These are phyloP conservation scores for Trichonephila inaurata DNA, from an alignment of 1,140 invertebrate genomes.

Conservation along the genomic window DNA sequence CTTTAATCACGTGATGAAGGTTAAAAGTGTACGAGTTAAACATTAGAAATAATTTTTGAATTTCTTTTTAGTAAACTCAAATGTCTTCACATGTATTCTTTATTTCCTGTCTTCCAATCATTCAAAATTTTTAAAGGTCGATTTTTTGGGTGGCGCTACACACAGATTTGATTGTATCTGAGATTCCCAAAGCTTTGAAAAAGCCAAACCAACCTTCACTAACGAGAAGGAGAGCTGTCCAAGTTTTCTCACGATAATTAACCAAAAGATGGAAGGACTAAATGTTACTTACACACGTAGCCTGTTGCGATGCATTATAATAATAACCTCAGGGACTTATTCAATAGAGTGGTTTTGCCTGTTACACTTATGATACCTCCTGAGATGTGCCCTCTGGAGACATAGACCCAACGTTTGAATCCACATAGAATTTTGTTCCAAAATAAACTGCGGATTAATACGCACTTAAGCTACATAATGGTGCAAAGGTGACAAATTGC, in stretches of 20 bases:
- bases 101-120: no score
- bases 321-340: conserved; percentile 73
- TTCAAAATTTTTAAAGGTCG: neutral
- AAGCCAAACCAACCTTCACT: neutral
- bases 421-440: conserved; percentile 63
- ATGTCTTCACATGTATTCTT: no score
- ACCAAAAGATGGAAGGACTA: conserved; percentile 4
- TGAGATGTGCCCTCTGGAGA: conserved; percentile 44
- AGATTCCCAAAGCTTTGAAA: neutral
- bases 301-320: conserved; percentile 73
- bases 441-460: conserved; percentile 75
- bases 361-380: conserved; percentile 63
- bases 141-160: no score
- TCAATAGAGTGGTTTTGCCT: conserved; percentile 75
- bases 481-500: conserved; percentile 72
- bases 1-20: no score
- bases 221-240: neutral
- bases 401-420: conserved; percentile 13
- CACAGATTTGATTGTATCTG: neutral
- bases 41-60: no score
- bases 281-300: conserved; percentile 9
- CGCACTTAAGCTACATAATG: conserved; percentile 74
- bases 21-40: no score
- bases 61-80: no score
- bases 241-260: conserved; percentile 74